Evolutionary conservation across 2,888 invertebrate species (phyloP).

Genomic region (Leistus spinibarbis): DNA sequence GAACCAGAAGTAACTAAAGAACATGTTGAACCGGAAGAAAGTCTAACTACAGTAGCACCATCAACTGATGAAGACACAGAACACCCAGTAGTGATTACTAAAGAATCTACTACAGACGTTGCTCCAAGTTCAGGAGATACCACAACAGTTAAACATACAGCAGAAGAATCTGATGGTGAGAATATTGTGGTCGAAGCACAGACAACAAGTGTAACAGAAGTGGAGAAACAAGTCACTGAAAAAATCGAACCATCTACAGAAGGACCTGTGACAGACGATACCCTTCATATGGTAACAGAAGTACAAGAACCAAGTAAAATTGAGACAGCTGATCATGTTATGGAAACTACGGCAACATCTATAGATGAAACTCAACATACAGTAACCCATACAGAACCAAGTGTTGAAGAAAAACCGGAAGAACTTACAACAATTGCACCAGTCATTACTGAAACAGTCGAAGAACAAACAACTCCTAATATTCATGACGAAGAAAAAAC

Average conservation of each 20-base stretch:
- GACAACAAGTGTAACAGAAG: slow-evolving; percentile 28
- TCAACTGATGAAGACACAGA: slow-evolving; percentile 34
- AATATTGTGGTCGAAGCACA: slow-evolving; percentile 10
- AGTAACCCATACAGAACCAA: slow-evolving; percentile 8
- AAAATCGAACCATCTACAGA: background rate
- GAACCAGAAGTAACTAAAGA: slow-evolving; percentile 31
- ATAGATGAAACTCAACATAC: background rate
- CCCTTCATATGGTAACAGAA: slow-evolving; percentile 30
- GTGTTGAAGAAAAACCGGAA: slow-evolving; percentile 26
- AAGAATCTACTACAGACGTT: background rate
- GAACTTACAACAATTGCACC: background rate
- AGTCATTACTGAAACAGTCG: background rate
- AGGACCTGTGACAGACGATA: background rate
- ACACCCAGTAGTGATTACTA: background rate
- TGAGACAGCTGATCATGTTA: slow-evolving; percentile 29
- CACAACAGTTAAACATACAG: slow-evolving; percentile 27
- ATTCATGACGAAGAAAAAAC: background rate
- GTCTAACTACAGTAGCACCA: slow-evolving; percentile 38
- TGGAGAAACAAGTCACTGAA: background rate
- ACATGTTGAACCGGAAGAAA: slow-evolving; percentile 35
- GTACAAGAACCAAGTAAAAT: slow-evolving; percentile 32
- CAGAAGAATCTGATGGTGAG: slow-evolving; percentile 6
- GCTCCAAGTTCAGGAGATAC: slow-evolving; percentile 1
- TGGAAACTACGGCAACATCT: slow-evolving; percentile 14
- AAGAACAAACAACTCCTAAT: background rate